Percentiles rank a stretch among this genome's conserved stretches.
These are phyloP conservation scores for Nasonia longicornis DNA, from an alignment of 1,140 invertebrate genomes.

Conservation along the genomic window DNA sequence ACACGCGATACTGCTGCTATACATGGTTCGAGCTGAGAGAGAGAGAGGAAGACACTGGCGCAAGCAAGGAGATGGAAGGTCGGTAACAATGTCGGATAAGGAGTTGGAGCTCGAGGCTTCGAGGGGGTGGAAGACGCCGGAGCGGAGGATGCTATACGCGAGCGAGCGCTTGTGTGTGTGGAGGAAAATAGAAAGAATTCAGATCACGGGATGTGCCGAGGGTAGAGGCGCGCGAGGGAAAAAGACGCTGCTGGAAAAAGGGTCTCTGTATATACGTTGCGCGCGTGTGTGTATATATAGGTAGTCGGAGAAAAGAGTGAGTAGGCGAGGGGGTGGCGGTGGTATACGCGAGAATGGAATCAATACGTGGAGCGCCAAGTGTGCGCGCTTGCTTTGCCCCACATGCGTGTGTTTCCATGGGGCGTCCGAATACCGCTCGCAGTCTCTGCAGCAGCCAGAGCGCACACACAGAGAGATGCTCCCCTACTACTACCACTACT, in stretches of 20 bases:
- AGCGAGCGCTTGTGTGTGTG: neutral
- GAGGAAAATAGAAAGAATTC: slow-evolving; percentile 48
- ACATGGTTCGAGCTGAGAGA: slow-evolving; percentile 17
- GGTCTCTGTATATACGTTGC: neutral
- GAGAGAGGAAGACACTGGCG: neutral
- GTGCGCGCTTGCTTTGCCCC: slow-evolving; percentile 36
- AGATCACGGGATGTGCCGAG: slow-evolving; percentile 40
- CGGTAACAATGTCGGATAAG: slow-evolving; percentile 47
- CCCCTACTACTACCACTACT: slow-evolving; percentile 15
- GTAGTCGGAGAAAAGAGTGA: slow-evolving; percentile 16
- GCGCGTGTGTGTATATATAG: neutral
- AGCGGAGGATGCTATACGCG: neutral
- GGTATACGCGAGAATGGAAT: slow-evolving; percentile 42
- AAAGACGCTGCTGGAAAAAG: slow-evolving; percentile 19
- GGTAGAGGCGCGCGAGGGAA: neutral
- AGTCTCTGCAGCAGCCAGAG: no score
- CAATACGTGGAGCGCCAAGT: slow-evolving; percentile 45
- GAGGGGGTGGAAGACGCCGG: neutral
- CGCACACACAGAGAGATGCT: slow-evolving; percentile 1
- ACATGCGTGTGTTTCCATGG: slow-evolving; percentile 45
- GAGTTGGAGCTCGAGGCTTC: slow-evolving; percentile 38
- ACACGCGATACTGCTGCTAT: slow-evolving; percentile 23
- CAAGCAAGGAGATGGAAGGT: neutral
- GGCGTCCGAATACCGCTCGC: slow-evolving; percentile 40
- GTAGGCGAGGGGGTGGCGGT: neutral